Percentiles rank a stretch among this genome's conserved stretches.
Conservation (phyloP, 2,113 vertebrate genomes). For the Phocoena phocoena region DNA sequence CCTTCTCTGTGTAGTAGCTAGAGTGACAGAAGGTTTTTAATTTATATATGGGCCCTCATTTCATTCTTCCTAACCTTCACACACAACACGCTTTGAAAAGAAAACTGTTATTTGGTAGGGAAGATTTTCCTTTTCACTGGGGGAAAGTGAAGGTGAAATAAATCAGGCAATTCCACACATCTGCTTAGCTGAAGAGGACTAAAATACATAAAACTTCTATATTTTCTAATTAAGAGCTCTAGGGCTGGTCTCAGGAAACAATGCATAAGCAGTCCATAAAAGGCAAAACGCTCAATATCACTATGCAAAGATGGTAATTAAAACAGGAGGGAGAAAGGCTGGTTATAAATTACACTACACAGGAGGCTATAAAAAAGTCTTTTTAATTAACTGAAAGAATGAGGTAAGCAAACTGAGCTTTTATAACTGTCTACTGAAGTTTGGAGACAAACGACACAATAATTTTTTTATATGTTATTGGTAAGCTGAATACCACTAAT, state of each 20-base stretch:
- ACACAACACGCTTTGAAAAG: neutral
- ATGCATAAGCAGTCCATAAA: conserved; percentile 57
- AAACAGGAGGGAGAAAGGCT: conserved; percentile 67
- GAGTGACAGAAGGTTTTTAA: neutral
- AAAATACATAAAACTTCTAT: conserved; percentile 47
- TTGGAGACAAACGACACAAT: conserved; percentile 59
- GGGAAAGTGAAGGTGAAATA: neutral
- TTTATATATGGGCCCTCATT: neutral
- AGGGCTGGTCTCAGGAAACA: neutral
- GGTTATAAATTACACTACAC: conserved; percentile 72
- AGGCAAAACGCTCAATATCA: conserved; percentile 55
- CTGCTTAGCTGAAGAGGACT: conserved; percentile 25
- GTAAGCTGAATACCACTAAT: conserved; percentile 26
- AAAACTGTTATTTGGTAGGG: neutral
- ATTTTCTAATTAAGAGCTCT: conserved; percentile 68
- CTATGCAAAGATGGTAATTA: conserved; percentile 74
- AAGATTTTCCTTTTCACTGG: neutral
- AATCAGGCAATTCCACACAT: conserved; percentile 9
- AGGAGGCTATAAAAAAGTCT: conserved; percentile 70
- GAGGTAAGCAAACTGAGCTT: conserved; percentile 62
- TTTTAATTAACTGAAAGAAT: conserved; percentile 78
- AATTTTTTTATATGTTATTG: conserved; percentile 30
- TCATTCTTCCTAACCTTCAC: conserved; percentile 24
- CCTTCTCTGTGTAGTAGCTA: neutral
- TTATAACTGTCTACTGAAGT: conserved; percentile 55